Base-by-base conservation (phyloP, 2,888 invertebrate species). In the Marasmarcha lunaedactyla region DNA sequence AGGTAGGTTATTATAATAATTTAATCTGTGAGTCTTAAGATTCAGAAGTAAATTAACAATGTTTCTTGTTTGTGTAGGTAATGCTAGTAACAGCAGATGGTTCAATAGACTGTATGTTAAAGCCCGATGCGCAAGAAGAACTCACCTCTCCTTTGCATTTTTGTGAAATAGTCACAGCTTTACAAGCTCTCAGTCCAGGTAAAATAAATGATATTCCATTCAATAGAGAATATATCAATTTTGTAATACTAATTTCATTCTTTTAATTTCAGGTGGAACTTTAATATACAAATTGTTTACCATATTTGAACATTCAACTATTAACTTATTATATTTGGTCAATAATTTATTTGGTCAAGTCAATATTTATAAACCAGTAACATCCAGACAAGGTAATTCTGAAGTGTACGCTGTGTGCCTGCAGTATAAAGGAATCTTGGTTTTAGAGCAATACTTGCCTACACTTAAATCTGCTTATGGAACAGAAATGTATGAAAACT, bases 381-480 rank as follows among this genome's bases (percentile, higher is more conserved):
- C 94, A 0, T 97, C 97, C n/a, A 94, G 95, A 60, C 90, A 92
- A 57, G 97, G 97, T 5, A 98, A 98, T 71, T 97, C 97, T 0
- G 98, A 98, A 72, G 88, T 93, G 0, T 98, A 98, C 60, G 86
- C 95, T 0, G 79, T 97, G 15, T 93, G 92, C 54, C 62, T 88
- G 15, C 77, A 83, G 14, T 92, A 86, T 57, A 83, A 81, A 49
- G 89, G 88, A 1, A 54, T 50, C 10, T 48, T 71, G 4, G 48
- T 49, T n/a, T 46, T 86, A 1, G 56, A 63, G 3, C 68, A 70
- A 1, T 85, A 77, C 52, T 51, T 87, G 26, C 55, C 71, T 2
- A 62, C 61, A 1, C 61, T 90, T 1, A 66, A 74, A 46, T 49
- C 54, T 36, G 59, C 72, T 52, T 64, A 88, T 77, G 76, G 85